Percentiles rank a stretch among this genome's conserved stretches.
Evolutionary conservation across 2,797 vertebrate species (phyloP).

Genomic region (Eutrigla gurnardus): DNA sequence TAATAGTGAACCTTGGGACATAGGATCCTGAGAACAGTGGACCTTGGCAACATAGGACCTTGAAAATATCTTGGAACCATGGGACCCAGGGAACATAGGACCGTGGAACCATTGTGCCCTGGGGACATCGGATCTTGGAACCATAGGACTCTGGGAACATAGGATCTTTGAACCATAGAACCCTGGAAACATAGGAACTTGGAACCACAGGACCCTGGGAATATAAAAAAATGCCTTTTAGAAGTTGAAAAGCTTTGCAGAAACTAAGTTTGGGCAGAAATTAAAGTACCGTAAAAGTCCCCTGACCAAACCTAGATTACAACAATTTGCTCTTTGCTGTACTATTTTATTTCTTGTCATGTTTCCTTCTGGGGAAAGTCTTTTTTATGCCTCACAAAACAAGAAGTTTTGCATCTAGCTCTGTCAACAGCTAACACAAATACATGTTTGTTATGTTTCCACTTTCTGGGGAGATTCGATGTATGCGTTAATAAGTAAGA

Average conservation of each 20-base stretch:
- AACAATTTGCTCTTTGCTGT: not conserved
- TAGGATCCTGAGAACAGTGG: too few species aligned
- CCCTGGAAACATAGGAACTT: too few species aligned
- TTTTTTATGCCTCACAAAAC: slow-evolving; percentile 10
- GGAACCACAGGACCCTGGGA: too few species aligned
- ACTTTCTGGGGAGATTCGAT: slow-evolving; percentile 32
- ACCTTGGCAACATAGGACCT: too few species aligned
- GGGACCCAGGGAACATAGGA: too few species aligned
- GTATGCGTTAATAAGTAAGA: slow-evolving; percentile 48
- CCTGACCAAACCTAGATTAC: not conserved
- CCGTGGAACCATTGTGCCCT: too few species aligned
- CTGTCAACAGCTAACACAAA: slow-evolving; percentile 48
- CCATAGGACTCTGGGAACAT: too few species aligned
- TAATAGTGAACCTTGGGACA: too few species aligned
- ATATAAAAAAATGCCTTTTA: not conserved
- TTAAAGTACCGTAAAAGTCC: not conserved
- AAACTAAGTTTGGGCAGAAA: not conserved
- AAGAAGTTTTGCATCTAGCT: slow-evolving; percentile 9
- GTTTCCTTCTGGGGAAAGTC: slow-evolving; percentile 2
- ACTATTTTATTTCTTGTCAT: not conserved
- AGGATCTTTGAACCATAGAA: too few species aligned
- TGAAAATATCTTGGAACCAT: too few species aligned
- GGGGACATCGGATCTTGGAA: too few species aligned
- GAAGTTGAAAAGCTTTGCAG: not conserved
- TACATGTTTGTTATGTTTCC: slow-evolving; percentile 37